A percentile compares a stretch with the other conserved stretches of the same genome.
phyloP scores from a whole-genome alignment of 2,797 vertebrate genomes.

The Cynopterus sphinx region DNA sequence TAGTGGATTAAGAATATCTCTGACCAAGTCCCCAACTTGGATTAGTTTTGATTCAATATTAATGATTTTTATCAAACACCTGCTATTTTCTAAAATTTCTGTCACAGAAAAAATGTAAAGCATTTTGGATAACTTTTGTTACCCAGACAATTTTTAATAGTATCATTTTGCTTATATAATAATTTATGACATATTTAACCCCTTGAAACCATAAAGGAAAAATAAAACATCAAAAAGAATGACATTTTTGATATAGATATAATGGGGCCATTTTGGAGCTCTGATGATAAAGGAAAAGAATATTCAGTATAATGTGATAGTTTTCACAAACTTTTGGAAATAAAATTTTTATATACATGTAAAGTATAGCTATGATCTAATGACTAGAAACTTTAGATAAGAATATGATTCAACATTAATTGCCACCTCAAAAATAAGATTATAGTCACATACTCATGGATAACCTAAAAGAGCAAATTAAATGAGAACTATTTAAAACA shows the following conservation, averaged over 20 bases:
- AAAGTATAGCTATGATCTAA: not conserved
- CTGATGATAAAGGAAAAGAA: not conserved
- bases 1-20: not conserved
- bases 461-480: not conserved
- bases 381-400: not conserved
- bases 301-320: not conserved
- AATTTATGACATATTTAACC: not conserved
- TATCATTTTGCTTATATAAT: not conserved
- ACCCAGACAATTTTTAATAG: not conserved
- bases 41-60: not conserved
- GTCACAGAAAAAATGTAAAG: not conserved
- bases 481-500: not conserved
- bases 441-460: not conserved
- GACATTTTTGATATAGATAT: not conserved
- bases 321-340: not conserved
- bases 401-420: not conserved
- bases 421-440: not conserved
- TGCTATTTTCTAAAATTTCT: not conserved
- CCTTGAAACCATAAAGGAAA: not conserved
- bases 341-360: not conserved
- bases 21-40: not conserved
- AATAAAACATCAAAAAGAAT: not conserved
- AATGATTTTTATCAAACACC: not conserved
- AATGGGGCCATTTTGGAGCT: not conserved
- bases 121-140: not conserved